These are phyloP conservation scores for Acipenser transmontanus DNA, from an alignment of 2,797 vertebrate genomes.

Conservation along the genomic window DNA sequence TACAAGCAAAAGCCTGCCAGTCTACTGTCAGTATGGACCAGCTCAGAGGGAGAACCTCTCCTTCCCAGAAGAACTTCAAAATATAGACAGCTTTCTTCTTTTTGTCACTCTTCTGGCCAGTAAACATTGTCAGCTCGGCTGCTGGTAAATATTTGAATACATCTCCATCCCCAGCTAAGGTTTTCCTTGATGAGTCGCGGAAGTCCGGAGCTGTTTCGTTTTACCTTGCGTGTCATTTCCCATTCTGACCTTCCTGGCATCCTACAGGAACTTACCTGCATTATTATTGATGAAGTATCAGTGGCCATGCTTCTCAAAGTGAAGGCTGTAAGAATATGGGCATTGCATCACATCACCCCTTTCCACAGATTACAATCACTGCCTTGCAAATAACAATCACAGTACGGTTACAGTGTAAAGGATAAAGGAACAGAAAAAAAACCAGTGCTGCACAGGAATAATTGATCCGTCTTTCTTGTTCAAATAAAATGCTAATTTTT, in stretches of 20 bases:
- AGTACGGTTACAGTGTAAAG: constrained; percentile 11
- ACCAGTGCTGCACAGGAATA: constrained; percentile 29
- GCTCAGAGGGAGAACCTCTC: constrained; percentile 41
- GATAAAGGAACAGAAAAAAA: not conserved
- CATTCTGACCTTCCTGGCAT: constrained; percentile 43
- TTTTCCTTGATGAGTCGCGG: constrained; percentile 16
- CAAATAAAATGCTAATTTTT: constrained; percentile 9
- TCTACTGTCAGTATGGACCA: constrained; percentile 35
- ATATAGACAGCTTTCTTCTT: constrained; percentile 30
- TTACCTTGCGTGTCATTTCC: constrained; percentile 16
- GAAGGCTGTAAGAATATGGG: constrained; percentile 2
- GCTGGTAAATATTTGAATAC: constrained; percentile 39
- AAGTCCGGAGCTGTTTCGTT: constrained; percentile 10
- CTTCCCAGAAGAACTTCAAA: constrained; percentile 38
- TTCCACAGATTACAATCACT: constrained; percentile 31
- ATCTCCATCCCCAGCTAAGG: constrained; percentile 25
- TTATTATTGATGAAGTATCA: constrained; percentile 50
- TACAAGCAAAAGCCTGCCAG: constrained; percentile 40
- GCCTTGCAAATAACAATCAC: not conserved
- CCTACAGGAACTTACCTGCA: constrained; percentile 39
- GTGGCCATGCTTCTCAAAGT: constrained; percentile 10
- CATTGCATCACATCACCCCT: constrained; percentile 13
- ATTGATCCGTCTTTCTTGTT: constrained; percentile 33
- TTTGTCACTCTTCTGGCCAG: constrained; percentile 31
- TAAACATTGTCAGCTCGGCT: constrained; percentile 29